Evolutionary conservation across 2,113 vertebrate genomes (phyloP).

Genomic region (Osmerus mordax): DNA sequence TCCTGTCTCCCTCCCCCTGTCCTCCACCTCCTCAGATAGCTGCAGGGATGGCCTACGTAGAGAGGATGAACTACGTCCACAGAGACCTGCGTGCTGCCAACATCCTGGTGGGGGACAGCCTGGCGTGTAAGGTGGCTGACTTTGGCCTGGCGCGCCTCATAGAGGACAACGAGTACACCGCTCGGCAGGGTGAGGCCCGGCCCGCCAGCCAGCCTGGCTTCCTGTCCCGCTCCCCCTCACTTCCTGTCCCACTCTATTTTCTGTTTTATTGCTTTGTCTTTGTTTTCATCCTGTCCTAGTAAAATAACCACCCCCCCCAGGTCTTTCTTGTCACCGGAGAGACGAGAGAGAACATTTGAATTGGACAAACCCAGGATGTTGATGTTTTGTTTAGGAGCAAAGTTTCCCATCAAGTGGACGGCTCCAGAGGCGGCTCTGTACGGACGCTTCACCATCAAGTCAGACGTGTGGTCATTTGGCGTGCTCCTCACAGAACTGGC

Average conservation of each 20-base stretch:
- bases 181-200: constrained; percentile 82
- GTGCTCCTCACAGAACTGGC: constrained; percentile 92
- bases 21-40: constrained; percentile 76
- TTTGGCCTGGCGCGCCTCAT: constrained; percentile 93
- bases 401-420: constrained; percentile 98
- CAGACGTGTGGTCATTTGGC: constrained; percentile 96
- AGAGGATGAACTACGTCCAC: constrained; percentile 98
- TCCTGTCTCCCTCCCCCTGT: background rate
- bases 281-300: background rate
- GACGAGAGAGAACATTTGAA: too few species aligned
- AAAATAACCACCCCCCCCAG: background rate
- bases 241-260: background rate
- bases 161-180: constrained; percentile 96
- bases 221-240: background rate
- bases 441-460: constrained; percentile 96
- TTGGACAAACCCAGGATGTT: background rate
- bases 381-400: constrained; percentile 77
- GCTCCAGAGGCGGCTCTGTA: constrained; percentile 95
- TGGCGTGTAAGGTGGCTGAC: constrained; percentile 94
- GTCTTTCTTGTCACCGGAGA: too few species aligned
- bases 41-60: constrained; percentile 95
- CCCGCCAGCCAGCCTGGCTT: too few species aligned
- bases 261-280: background rate
- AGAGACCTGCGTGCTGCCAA: constrained; percentile 94
- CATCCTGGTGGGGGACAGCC: constrained; percentile 92